Percentiles rank a stretch among this genome's conserved stretches.
Conservation (phyloP, 2,888 invertebrate species). For the Agrochola litura region DNA sequence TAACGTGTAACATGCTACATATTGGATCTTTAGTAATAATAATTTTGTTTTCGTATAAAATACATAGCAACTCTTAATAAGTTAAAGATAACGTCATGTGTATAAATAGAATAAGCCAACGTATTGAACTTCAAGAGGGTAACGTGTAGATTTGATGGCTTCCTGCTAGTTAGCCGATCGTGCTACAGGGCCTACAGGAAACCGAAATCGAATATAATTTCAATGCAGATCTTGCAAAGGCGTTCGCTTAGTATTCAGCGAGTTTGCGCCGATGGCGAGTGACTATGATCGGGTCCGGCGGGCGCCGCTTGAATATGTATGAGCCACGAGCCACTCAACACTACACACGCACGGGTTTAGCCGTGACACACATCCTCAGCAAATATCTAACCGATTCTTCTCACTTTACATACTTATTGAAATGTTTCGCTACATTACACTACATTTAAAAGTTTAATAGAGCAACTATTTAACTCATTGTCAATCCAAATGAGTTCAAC, state of each 20-base stretch:
- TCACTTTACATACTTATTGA: slow-evolving; percentile 64
- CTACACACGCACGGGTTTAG: slow-evolving; percentile 80
- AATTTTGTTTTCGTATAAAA: slow-evolving; percentile 64
- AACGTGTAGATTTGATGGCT: slow-evolving; percentile 61
- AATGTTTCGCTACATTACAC: slow-evolving; percentile 63
- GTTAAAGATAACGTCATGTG: slow-evolving; percentile 66
- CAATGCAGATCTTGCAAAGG: slow-evolving; percentile 84
- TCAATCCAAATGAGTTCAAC: slow-evolving; percentile 64
- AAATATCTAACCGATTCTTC: slow-evolving; percentile 75
- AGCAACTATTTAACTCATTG: slow-evolving; percentile 58
- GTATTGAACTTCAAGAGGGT: slow-evolving; percentile 50
- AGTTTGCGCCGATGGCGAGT: slow-evolving; percentile 84
- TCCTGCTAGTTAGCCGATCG: slow-evolving; percentile 70
- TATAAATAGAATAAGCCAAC: slow-evolving; percentile 62
- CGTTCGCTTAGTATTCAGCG: slow-evolving; percentile 84
- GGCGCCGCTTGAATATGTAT: slow-evolving; percentile 86
- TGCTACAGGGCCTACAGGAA: slow-evolving; percentile 73
- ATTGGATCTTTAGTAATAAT: slow-evolving; percentile 67
- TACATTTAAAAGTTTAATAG: slow-evolving; percentile 65
- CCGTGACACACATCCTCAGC: slow-evolving; percentile 86
- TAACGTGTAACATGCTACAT: slow-evolving; percentile 54
- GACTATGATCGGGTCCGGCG: slow-evolving; percentile 78
- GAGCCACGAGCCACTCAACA: slow-evolving; percentile 82
- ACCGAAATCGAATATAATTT: slow-evolving; percentile 82
- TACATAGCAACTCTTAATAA: slow-evolving; percentile 59